Evolutionary conservation across 2,797 vertebrate species (phyloP).

Genomic region (Rhinatrema bivittatum): DNA sequence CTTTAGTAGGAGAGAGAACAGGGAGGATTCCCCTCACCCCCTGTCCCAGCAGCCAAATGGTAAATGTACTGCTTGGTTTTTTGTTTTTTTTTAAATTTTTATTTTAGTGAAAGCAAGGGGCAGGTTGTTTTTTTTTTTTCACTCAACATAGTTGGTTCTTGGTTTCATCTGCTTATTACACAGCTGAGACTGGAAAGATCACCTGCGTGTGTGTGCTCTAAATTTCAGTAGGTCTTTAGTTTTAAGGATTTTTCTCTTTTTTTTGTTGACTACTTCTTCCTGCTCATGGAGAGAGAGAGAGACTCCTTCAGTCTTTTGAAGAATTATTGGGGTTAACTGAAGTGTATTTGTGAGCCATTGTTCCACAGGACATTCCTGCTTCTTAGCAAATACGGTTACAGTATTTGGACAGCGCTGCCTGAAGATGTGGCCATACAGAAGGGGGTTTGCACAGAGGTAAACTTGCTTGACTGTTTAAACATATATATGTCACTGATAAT

Average conservation of each 20-base stretch:
- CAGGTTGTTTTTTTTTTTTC: too few species aligned
- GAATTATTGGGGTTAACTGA: slow-evolving; percentile 23
- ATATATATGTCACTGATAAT: neutral
- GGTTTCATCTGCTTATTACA: too few species aligned
- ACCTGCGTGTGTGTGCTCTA: too few species aligned
- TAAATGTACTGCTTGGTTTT: neutral
- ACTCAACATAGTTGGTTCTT: too few species aligned
- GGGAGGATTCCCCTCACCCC: neutral
- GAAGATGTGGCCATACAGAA: neutral
- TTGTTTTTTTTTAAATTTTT: neutral
- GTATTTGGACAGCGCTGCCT: slow-evolving; percentile 3
- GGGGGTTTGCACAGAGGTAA: slow-evolving; percentile 3
- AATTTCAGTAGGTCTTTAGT: too few species aligned
- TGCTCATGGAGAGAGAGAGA: too few species aligned
- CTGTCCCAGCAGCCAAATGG: neutral
- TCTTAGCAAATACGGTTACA: neutral
- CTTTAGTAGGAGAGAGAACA: slow-evolving; percentile 10
- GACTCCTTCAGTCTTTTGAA: slow-evolving; percentile 36
- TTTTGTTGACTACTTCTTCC: too few species aligned
- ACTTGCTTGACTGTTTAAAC: neutral
- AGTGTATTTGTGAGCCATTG: slow-evolving; percentile 20
- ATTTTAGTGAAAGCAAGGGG: too few species aligned
- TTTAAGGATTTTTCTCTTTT: too few species aligned
- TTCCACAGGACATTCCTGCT: slow-evolving; percentile 6
- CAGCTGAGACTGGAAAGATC: too few species aligned